Conservation (phyloP, 2,113 vertebrate genomes). For the Scophthalmus maximus region DNA sequence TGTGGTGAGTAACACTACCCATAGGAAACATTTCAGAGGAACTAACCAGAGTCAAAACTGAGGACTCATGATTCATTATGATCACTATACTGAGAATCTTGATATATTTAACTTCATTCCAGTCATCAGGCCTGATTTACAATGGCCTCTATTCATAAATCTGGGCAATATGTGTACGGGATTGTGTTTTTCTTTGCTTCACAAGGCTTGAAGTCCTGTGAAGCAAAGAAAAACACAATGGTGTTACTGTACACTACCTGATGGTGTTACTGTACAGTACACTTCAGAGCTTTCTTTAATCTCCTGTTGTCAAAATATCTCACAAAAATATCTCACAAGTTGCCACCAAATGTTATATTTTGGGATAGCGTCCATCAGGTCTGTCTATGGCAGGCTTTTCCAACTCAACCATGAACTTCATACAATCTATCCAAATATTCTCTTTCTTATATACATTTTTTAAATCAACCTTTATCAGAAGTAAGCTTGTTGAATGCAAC, state of each 20-base stretch:
- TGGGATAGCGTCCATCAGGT: neutral
- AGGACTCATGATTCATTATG: slow-evolving; percentile 38
- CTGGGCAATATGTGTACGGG: neutral
- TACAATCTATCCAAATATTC: no score
- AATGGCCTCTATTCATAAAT: slow-evolving; percentile 10
- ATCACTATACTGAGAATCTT: neutral
- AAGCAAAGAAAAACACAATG: no score
- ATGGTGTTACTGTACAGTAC: no score
- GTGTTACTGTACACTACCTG: neutral
- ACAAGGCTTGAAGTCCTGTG: neutral
- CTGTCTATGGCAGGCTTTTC: neutral
- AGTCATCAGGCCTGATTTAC: slow-evolving; percentile 7
- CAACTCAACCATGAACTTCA: neutral
- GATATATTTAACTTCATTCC: slow-evolving; percentile 20
- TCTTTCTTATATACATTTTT: neutral
- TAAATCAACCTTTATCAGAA: no score
- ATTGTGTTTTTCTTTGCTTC: slow-evolving; percentile 20
- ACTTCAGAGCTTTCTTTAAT: neutral
- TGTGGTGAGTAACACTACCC: neutral
- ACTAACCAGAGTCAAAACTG: slow-evolving; percentile 17
- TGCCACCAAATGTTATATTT: slow-evolving; percentile 4
- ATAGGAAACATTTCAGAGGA: slow-evolving; percentile 30
- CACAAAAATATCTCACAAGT: no score
- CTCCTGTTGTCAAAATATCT: no score
- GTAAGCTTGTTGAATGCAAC: slow-evolving; percentile 10